A percentile compares a stretch with the other conserved stretches of the same genome.
Conservation (phyloP, 2,113 vertebrate genomes). For the Pomatorhinus ruficollis region DNA sequence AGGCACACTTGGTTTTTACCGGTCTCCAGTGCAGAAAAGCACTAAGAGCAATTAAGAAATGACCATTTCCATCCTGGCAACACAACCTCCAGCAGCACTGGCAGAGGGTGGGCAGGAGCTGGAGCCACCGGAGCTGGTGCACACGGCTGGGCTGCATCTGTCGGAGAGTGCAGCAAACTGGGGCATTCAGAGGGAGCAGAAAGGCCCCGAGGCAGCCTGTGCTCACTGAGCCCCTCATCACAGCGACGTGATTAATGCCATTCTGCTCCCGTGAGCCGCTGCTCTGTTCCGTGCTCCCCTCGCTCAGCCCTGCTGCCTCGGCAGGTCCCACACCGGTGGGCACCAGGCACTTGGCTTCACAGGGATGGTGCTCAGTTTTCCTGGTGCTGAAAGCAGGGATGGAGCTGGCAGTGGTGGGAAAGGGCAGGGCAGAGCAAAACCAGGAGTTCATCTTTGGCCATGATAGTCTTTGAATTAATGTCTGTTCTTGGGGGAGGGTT, state of each 20-base stretch:
- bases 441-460: not conserved
- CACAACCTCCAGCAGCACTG: not conserved
- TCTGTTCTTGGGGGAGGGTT: fast-evolving
- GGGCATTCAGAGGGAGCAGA: slow-evolving; percentile 46
- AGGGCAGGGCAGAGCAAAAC: not conserved
- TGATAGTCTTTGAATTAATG: too few relatives aligned
- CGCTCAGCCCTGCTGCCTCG: not conserved
- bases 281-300: not conserved
- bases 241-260: slow-evolving; percentile 56
- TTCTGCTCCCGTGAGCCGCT: slow-evolving; percentile 35
- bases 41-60: not conserved
- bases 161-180: not conserved
- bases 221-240: slow-evolving; percentile 51
- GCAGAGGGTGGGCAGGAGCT: not conserved
- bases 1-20: not conserved
- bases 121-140: not conserved
- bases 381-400: not conserved
- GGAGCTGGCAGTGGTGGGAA: not conserved
- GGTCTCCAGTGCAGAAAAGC: not conserved
- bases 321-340: not conserved
- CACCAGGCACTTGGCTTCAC: not conserved
- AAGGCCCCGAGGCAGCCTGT: slow-evolving; percentile 37
- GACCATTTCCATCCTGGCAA: not conserved
- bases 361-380: fast-evolving
- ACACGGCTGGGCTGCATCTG: not conserved